A percentile compares a stretch with the other conserved stretches of the same genome.
Conservation (phyloP, 30 jellyfish, hydroid and myxozoan genomes). For the Hydractinia symbiolongicarpus region DNA sequence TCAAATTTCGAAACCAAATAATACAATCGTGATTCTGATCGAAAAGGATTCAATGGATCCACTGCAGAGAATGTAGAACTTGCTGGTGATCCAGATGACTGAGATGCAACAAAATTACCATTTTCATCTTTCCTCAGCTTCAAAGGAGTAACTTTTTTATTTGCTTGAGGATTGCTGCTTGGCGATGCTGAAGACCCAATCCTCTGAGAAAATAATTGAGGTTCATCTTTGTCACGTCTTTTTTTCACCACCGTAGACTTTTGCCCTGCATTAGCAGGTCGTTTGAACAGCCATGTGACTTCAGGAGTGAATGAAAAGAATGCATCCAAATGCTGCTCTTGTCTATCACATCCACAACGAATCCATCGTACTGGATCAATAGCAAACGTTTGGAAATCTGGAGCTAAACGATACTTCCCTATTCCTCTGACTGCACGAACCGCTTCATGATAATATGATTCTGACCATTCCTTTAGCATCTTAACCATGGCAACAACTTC, state of each 20-base stretch:
- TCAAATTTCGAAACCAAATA: constrained; percentile 31
- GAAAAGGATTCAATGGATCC: not conserved
- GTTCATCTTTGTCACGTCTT: constrained; percentile 28
- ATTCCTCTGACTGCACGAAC: not conserved
- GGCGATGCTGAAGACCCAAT: not conserved
- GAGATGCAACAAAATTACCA: too few species aligned
- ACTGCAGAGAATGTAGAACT: too few species aligned
- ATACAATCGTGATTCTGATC: not conserved
- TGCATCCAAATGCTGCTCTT: constrained; percentile 18
- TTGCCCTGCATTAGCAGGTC: constrained; percentile 37
- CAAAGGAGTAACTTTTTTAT: too few species aligned
- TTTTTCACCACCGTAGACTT: constrained; percentile 15
- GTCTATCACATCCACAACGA: constrained; percentile 26
- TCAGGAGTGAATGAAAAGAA: constrained; percentile 22
- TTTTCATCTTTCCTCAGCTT: too few species aligned
- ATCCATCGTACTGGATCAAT: constrained; percentile 29
- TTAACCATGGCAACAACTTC: not conserved
- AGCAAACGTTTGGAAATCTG: constrained; percentile 21
- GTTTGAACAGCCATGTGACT: not conserved
- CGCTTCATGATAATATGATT: too few species aligned
- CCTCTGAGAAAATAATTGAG: constrained; percentile 10
- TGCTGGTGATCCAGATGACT: too few species aligned
- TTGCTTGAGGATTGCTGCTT: not conserved
- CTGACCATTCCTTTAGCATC: not conserved
- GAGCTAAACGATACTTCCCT: constrained; percentile 22